Evolutionary conservation across 2,888 invertebrate species (phyloP).

Genomic region (Philereme vetulata): DNA sequence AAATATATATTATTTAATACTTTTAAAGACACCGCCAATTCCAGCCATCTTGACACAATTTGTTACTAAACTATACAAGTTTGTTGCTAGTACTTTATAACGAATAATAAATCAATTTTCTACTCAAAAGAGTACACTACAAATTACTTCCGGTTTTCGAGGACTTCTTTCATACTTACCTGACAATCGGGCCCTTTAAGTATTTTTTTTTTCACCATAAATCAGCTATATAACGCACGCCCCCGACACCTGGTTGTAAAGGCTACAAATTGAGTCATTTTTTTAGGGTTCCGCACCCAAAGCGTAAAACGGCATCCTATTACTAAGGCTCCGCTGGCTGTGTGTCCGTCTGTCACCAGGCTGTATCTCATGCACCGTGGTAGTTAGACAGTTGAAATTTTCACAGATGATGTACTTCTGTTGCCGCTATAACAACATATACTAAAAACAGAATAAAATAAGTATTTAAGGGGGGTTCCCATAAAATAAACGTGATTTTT

Average conservation of each 20-base stretch:
- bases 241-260: slow-evolving; percentile 34
- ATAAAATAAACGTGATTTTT: too few relatives aligned
- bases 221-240: slow-evolving; percentile 31
- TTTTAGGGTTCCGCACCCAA: background rate
- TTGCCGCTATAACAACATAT: too few relatives aligned
- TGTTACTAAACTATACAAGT: slow-evolving; percentile 17
- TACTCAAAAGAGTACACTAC: slow-evolving; percentile 30
- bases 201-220: slow-evolving; percentile 24
- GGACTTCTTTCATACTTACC: slow-evolving; percentile 33
- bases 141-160: slow-evolving; percentile 38
- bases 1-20: too few relatives aligned
- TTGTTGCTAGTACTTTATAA: slow-evolving; percentile 11
- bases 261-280: slow-evolving; percentile 12
- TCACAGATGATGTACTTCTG: too few relatives aligned
- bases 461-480: too few relatives aligned
- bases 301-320: too few relatives aligned
- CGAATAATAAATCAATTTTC: slow-evolving; percentile 25
- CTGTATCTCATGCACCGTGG: too few relatives aligned
- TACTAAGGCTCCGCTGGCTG: too few relatives aligned
- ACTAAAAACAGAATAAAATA: too few relatives aligned
- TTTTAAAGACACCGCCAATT: too few relatives aligned
- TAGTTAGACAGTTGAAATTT: too few relatives aligned
- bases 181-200: slow-evolving; percentile 36
- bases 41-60: background rate
- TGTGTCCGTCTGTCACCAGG: too few relatives aligned